phyloP scores from a whole-genome alignment of 2,888 invertebrate genomes.

The Parapristionchus giblindavisi region DNA sequence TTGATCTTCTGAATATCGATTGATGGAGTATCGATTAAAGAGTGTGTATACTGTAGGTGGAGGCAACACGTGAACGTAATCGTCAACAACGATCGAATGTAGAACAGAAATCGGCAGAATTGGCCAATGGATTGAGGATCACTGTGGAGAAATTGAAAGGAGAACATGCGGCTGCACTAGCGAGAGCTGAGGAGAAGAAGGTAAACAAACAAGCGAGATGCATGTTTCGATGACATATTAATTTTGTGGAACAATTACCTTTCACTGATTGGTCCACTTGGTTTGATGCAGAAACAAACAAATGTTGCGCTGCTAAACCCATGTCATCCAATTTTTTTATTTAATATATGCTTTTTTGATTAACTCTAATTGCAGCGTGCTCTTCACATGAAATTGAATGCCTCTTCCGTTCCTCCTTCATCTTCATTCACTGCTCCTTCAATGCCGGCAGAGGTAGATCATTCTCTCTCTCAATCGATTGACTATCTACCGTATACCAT shows the following conservation, averaged over 20 bases:
- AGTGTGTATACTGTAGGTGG: slow-evolving; percentile 1
- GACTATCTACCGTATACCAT: too few relatives aligned
- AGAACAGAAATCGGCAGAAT: slow-evolving; percentile 5
- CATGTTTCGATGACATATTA: too few relatives aligned
- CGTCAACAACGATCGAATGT: slow-evolving; percentile 12
- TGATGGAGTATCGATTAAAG: not conserved
- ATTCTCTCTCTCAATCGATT: too few relatives aligned
- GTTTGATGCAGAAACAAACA: too few relatives aligned
- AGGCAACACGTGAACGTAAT: slow-evolving; percentile 23
- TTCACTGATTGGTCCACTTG: too few relatives aligned
- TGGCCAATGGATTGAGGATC: slow-evolving; percentile 9
- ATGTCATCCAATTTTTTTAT: too few relatives aligned
- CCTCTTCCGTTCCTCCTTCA: not conserved
- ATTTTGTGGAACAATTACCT: too few relatives aligned
- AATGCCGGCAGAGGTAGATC: too few relatives aligned
- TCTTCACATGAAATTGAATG: not conserved
- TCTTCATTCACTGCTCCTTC: not conserved
- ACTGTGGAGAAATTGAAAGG: slow-evolving; percentile 21
- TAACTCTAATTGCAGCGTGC: not conserved
- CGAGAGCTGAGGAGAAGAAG: slow-evolving; percentile 26
- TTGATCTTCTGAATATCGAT: not conserved
- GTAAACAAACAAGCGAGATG: not conserved
- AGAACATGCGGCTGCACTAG: slow-evolving; percentile 26
- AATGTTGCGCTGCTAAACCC: too few relatives aligned
- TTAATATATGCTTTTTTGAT: too few relatives aligned